Percentiles rank a stretch among this genome's conserved stretches.
These are phyloP conservation scores for Talpa occidentalis DNA, from an alignment of 2,113 vertebrate genomes.

Conservation along the genomic window DNA sequence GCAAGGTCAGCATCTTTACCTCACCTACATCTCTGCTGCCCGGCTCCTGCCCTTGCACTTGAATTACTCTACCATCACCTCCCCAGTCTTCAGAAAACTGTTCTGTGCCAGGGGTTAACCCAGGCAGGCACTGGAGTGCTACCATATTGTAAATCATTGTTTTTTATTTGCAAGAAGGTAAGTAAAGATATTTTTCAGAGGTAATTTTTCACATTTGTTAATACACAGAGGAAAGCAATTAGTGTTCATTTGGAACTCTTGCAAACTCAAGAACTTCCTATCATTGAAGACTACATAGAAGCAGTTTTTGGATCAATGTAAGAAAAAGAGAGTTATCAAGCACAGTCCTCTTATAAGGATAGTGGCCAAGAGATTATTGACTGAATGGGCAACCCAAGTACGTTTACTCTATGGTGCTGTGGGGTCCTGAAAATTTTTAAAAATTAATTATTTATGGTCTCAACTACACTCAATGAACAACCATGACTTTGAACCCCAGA, in stretches of 20 bases:
- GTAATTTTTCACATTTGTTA: background rate
- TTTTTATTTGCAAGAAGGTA: background rate
- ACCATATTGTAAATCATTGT: background rate
- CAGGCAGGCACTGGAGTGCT: background rate
- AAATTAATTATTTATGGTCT: background rate
- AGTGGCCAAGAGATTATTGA: background rate
- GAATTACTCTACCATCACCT: background rate
- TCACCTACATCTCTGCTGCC: background rate
- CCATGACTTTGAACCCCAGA: background rate
- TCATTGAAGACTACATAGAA: background rate
- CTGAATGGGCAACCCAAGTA: background rate
- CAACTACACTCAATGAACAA: background rate
- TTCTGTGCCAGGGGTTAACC: background rate
- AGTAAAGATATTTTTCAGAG: conserved; percentile 1
- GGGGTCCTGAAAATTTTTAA: background rate
- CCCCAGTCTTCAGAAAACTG: no score
- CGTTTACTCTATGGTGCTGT: background rate
- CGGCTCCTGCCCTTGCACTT: background rate
- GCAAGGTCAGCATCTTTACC: background rate
- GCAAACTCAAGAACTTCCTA: background rate
- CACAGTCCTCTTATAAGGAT: background rate
- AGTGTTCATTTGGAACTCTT: background rate
- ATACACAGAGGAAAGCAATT: background rate
- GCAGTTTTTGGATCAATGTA: background rate
- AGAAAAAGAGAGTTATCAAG: background rate